Conservation (phyloP, 2,888 invertebrate genomes). For the Acanthosepion esculentum region DNA sequence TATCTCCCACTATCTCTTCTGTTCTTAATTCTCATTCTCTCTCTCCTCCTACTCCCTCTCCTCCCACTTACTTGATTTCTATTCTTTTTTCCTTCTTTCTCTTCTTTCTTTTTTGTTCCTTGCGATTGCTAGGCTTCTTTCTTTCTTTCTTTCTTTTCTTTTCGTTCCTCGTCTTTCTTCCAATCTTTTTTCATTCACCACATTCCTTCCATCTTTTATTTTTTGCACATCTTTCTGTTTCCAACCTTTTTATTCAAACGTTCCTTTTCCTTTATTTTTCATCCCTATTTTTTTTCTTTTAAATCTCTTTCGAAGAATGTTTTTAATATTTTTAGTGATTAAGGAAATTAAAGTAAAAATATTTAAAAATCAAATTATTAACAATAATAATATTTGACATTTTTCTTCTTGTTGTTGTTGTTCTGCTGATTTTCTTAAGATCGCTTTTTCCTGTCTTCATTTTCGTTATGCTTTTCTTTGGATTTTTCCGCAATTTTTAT, state of each 20-base stretch:
- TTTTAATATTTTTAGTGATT: background rate
- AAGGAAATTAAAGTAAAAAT: background rate
- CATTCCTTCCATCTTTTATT: no score
- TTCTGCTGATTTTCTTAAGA: background rate
- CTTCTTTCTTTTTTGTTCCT: background rate
- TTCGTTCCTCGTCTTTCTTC: background rate
- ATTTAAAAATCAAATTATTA: background rate
- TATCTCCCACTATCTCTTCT: no score
- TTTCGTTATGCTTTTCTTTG: background rate
- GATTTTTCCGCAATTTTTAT: background rate
- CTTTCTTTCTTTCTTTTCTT: background rate
- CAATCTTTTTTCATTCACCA: no score
- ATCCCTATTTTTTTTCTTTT: background rate
- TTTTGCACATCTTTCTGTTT: no score
- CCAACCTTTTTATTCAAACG: background rate
- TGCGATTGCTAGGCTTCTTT: background rate
- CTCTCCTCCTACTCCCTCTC: background rate
- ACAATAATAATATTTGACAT: constrained; percentile 16
- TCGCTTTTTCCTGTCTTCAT: background rate
- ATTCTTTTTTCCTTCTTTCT: background rate
- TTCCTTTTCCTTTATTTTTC: background rate
- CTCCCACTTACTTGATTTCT: background rate
- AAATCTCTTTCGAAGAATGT: background rate
- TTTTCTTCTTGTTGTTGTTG: background rate
- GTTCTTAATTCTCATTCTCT: background rate